Evolutionary conservation across 2,888 invertebrate species (phyloP).

Genomic region (Falcaria lacertinaria): DNA sequence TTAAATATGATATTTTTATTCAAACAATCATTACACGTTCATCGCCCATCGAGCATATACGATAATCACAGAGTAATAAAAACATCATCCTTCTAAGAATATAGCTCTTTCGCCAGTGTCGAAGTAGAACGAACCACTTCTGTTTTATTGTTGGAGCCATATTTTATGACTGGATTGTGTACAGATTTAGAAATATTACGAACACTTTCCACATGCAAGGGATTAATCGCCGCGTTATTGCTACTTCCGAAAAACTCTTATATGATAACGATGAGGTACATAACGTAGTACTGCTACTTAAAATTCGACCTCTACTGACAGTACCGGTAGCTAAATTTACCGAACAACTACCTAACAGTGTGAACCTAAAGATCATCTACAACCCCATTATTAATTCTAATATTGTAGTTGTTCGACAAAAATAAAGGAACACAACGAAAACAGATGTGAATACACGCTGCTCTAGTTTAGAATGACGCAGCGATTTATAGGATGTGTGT

Average conservation of each 20-base stretch:
- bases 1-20: background rate
- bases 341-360: no score
- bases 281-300: no score
- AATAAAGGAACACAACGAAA: no score
- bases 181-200: constrained; percentile 63
- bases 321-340: no score
- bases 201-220: constrained; percentile 11
- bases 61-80: constrained; percentile 43
- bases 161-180: constrained; percentile 79
- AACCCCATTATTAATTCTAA: no score
- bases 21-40: background rate
- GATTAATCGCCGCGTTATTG: constrained; percentile 7
- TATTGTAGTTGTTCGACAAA: no score
- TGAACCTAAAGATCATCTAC: no score
- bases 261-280: background rate
- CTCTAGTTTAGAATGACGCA: background rate
- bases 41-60: background rate
- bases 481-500: constrained; percentile 20
- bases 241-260: background rate
- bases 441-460: no score
- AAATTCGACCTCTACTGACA: no score
- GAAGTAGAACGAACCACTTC: constrained; percentile 71
- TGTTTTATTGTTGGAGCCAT: constrained; percentile 79
- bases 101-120: constrained; percentile 67
- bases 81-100: constrained; percentile 64